These are phyloP conservation scores for Drosophila sproati DNA, from an alignment of 1,140 invertebrate genomes.

Conservation along the genomic window DNA sequence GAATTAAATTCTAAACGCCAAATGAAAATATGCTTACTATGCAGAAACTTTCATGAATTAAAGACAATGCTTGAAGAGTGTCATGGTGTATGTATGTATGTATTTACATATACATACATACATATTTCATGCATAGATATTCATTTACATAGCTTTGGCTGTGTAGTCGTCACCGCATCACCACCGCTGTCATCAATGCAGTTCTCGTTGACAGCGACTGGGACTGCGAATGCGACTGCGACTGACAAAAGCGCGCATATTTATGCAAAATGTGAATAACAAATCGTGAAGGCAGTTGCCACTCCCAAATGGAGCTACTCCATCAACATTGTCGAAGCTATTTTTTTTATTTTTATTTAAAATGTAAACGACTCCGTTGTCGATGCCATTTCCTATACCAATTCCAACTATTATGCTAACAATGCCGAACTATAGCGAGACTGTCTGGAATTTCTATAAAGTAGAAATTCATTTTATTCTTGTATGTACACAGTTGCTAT, in stretches of 20 bases:
- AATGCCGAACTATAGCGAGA: conserved; percentile 40
- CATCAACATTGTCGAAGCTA: conserved; percentile 41
- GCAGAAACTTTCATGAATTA: conserved; percentile 77
- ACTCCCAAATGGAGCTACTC: conserved; percentile 61
- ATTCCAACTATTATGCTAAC: conserved; percentile 47
- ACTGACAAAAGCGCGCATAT: conserved; percentile 64
- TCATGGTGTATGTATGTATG: conserved; percentile 35
- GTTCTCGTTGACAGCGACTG: conserved; percentile 45
- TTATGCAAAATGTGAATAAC: conserved; percentile 77
- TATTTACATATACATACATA: conserved; percentile 27
- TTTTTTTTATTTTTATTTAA: conserved; percentile 11
- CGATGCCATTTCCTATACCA: conserved; percentile 58
- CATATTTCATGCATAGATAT: conserved; percentile 33
- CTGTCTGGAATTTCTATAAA: conserved; percentile 67
- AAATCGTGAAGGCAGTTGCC: conserved; percentile 71
- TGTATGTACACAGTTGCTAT: not conserved
- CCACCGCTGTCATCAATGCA: conserved; percentile 23
- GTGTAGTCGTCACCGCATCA: conserved; percentile 45
- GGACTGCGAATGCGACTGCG: conserved; percentile 52
- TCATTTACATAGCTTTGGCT: conserved; percentile 64
- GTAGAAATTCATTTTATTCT: conserved; percentile 48
- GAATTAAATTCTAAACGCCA: conserved; percentile 69
- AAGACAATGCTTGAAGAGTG: conserved; percentile 53
- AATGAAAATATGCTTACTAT: conserved; percentile 59
- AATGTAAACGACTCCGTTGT: conserved; percentile 65